These are phyloP conservation scores for Bagarius yarrelli DNA, from an alignment of 2,113 vertebrate genomes.

Conservation along the genomic window DNA sequence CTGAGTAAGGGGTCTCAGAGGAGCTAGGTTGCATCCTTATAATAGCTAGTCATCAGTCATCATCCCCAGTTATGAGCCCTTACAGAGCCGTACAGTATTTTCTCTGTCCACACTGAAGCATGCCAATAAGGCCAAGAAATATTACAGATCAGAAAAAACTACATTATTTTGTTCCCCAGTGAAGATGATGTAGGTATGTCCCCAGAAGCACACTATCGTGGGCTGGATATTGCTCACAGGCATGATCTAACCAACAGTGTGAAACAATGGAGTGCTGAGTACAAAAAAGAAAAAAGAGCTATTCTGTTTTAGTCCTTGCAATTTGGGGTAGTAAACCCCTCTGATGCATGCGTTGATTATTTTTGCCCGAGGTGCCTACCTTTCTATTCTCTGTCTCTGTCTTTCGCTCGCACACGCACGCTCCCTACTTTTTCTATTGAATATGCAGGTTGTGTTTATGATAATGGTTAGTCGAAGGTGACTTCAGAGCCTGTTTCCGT, in stretches of 20 bases:
- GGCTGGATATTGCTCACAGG: neutral
- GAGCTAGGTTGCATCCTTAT: neutral
- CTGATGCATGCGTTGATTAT: constrained; percentile 61
- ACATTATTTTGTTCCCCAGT: neutral
- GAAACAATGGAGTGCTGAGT: neutral
- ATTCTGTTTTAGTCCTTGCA: constrained; percentile 29
- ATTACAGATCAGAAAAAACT: neutral
- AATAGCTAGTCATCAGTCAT: constrained; percentile 22
- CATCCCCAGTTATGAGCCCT: constrained; percentile 13
- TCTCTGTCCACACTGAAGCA: neutral
- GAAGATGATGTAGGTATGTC: neutral
- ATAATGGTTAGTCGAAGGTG: constrained; percentile 44
- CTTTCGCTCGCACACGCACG: neutral
- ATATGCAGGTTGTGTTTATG: constrained; percentile 35
- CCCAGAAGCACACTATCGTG: neutral
- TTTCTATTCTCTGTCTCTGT: constrained; percentile 22
- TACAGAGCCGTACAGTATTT: neutral
- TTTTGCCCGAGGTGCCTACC: constrained; percentile 40
- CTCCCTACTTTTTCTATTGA: constrained; percentile 36
- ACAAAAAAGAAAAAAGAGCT: neutral
- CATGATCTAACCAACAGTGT: neutral
- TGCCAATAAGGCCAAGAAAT: constrained; percentile 13
- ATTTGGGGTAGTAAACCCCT: constrained; percentile 41
- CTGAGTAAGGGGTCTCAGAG: neutral
- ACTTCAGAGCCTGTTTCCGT: constrained; percentile 37